Evolutionary conservation across 2,888 invertebrate species (phyloP), one percentile per base, ranked within the genome.

Genomic region (Rotaria socialis): DNA sequence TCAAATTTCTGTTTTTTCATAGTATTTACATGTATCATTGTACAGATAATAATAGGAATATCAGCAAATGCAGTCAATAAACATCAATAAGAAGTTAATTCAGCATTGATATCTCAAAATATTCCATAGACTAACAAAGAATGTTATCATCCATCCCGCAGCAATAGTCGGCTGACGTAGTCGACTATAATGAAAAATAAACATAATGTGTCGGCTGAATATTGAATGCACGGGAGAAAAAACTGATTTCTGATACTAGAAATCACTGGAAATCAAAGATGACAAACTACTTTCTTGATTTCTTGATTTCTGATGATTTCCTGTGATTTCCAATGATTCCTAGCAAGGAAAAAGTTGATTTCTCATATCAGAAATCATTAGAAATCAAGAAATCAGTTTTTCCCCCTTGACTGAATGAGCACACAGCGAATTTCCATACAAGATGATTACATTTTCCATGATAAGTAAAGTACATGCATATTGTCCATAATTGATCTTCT

Each of bases 1-100:
- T 60, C 8, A 11, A 27, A 2, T 0, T 60, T 60, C 22, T 60
- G 10, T 22, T 75, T 75, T 5, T 35, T 8, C 41, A 41, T 43
- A 4, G n/a, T 16, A 41, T 22, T 43, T 16, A 10, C 43, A 35
- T 43, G 43, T 41, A 35, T 19, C 22, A 8, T 75, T 75, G 41
- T 75, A 75, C 41, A 80, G 10, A 80, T 47, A 43, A 43, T 0
- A 80, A 47, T 80, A 4, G 47, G 24, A 24, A 47, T 43, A 80
- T 80, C 47, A 80, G 43, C 43, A 80, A 80, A 43, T 11, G 11
- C 43, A n/a, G 47, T 80, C 24, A 80, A 5, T 47, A 80, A 47
- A 80, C 47, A 80, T 24, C 47, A 80, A 11, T 24, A 80, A 27
- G 75, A 75, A 43, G 75, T 75, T 75, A 75, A 43, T 43, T 75